These are phyloP conservation scores for Myathropa florea DNA, from an alignment of 2,888 invertebrate genomes.

Conservation along the genomic window DNA sequence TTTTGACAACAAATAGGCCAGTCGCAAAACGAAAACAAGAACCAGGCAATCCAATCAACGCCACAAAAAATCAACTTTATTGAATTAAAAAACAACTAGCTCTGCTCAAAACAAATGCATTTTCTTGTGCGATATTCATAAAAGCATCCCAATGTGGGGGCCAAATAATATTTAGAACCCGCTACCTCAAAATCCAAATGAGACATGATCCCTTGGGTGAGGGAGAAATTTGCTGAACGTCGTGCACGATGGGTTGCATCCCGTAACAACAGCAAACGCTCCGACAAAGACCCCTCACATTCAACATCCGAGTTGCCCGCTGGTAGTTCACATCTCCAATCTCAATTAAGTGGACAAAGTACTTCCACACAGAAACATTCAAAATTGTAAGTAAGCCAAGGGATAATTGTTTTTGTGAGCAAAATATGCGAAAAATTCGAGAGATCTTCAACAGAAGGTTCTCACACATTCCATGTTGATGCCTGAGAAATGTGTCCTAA, in stretches of 20 bases:
- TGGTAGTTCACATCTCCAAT: conserved; percentile 20
- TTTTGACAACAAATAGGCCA: conserved; percentile 30
- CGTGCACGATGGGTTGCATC: conserved; percentile 79
- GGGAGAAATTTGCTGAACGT: conserved; percentile 80
- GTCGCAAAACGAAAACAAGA: conserved; percentile 18
- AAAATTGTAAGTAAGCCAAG: conserved; percentile 55
- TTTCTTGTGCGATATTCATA: background rate
- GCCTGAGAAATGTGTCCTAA: background rate
- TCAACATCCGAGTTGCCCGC: conserved; percentile 18
- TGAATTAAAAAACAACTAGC: background rate
- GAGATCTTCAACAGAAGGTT: conserved; percentile 49
- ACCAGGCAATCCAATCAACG: background rate
- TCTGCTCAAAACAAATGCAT: background rate
- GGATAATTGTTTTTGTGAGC: background rate
- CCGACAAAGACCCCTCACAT: conserved; percentile 25
- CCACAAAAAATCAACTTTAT: conserved; percentile 4
- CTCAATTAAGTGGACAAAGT: conserved; percentile 29
- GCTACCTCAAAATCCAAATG: background rate
- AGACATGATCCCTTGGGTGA: conserved; percentile 80
- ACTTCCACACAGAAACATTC: conserved; percentile 47
- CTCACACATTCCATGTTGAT: background rate
- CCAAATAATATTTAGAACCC: background rate
- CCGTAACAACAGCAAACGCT: conserved; percentile 74
- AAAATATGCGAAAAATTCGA: conserved; percentile 51
- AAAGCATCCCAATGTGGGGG: background rate